phyloP scores from a whole-genome alignment of 1,140 invertebrate genomes.

The Tetraneura akinire region DNA sequence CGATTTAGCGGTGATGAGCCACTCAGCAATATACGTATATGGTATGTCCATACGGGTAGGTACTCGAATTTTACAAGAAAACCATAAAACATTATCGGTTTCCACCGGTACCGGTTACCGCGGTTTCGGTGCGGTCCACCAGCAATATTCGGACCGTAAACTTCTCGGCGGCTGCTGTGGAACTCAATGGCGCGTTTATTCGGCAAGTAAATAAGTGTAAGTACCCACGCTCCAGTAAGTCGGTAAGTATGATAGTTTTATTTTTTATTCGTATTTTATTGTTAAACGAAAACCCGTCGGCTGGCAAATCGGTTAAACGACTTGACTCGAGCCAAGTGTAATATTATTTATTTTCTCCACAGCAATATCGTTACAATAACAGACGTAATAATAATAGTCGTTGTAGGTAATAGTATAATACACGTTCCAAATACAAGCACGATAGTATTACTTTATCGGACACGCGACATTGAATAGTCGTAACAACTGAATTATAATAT shows the following conservation, averaged over 20 bases:
- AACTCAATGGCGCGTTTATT: slow-evolving; percentile 21
- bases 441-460: not conserved
- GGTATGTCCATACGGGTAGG: too few relatives aligned
- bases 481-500: not conserved
- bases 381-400: too few relatives aligned
- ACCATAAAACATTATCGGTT: not conserved
- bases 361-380: too few relatives aligned
- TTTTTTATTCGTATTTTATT: slow-evolving; percentile 8
- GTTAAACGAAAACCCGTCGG: slow-evolving; percentile 21
- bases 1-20: too few relatives aligned
- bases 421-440: not conserved
- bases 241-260: slow-evolving; percentile 4
- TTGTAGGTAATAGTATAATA: not conserved
- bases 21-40: too few relatives aligned
- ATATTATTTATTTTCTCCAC: too few relatives aligned
- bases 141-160: slow-evolving; percentile 1
- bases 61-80: not conserved
- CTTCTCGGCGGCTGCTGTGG: not conserved
- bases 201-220: too few relatives aligned
- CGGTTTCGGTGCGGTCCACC: too few relatives aligned
- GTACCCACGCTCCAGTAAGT: not conserved
- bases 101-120: not conserved
- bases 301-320: slow-evolving; percentile 13
- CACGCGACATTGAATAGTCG: not conserved
- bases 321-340: slow-evolving; percentile 1